Evolutionary conservation across 2,888 invertebrate species (phyloP), one percentile per base, ranked within the genome.

Genomic region (Idaea aversata): DNA sequence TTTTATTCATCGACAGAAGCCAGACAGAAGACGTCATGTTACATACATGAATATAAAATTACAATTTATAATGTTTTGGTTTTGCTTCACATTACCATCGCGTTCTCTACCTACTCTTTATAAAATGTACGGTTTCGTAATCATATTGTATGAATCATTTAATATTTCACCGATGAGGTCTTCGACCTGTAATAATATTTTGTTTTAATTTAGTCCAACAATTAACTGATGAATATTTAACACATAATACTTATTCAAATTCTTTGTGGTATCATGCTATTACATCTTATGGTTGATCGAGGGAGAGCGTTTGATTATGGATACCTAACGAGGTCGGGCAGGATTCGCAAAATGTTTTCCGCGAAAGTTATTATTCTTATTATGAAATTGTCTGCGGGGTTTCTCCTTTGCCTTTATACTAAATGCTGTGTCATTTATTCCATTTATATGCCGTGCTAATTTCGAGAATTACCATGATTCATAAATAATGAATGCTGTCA

Each of bases 261-360:
- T 73, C 61, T 70, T 67, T 65, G 69, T 66, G 67, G 66, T 77
- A 79, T 78, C 70, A 71, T 74, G 77, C 73, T 74, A 63, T 35
- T 59, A 63, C 63, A 67, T 68, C 63, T 66, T 64, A 69, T 70
- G 72, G 47, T 10, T 47, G 13, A 47, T 47, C 47, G 47, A 47
- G 70, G 70, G 69, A 67, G 72, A 71, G 58, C 69, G 71, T 74
- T 76, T 74, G 77, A 75, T 78, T 79, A 79, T 77, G 78, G 76
- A 77, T 75, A 74, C 75, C 77, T 78, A 77, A 79, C 76, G 15
- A 74, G 73, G 78, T 63, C 77, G 7, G 74, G 78, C 75, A 75
- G 79, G 78, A 80, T 78, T 77, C 77, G 73, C 65, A 63, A 63
- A 67, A 71, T 63, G 70, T 70, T 66, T 63, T 47, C 47, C 61